These are phyloP conservation scores for Belgica antarctica DNA, from an alignment of 2,888 invertebrate genomes.

Conservation along the genomic window DNA sequence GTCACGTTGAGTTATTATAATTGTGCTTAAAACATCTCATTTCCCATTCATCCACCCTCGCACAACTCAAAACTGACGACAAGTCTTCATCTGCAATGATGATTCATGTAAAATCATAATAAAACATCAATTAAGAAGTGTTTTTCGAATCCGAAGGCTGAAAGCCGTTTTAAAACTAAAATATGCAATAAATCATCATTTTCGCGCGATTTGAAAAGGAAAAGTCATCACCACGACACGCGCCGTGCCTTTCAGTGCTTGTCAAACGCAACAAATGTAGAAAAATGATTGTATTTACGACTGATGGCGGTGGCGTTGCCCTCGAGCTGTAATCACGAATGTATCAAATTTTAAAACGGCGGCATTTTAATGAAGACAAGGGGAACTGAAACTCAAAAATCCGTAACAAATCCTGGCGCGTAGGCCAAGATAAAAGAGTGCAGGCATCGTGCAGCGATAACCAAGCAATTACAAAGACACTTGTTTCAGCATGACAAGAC, in stretches of 20 bases:
- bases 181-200: slow-evolving; percentile 38
- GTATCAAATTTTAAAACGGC: not conserved
- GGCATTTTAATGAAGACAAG: not conserved
- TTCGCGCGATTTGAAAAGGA: not conserved
- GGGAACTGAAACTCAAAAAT: not conserved
- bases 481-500: slow-evolving; percentile 1
- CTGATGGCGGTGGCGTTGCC: not conserved
- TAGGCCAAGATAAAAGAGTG: too few species aligned
- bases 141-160: not conserved
- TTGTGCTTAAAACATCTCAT: slow-evolving; percentile 17
- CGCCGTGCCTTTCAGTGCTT: slow-evolving; percentile 25
- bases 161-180: slow-evolving; percentile 18
- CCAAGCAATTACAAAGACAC: too few species aligned
- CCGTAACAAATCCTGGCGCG: too few species aligned
- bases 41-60: slow-evolving; percentile 14
- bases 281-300: not conserved
- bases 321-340: not conserved
- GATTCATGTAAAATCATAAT: slow-evolving; percentile 22
- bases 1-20: not conserved
- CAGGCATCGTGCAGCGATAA: too few species aligned
- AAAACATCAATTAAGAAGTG: slow-evolving; percentile 32
- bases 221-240: slow-evolving; percentile 34
- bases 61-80: not conserved
- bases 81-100: not conserved
- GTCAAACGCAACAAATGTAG: slow-evolving; percentile 28